Evolutionary conservation across 2,113 vertebrate species (phyloP).

Genomic region (Oreochromis aureus): DNA sequence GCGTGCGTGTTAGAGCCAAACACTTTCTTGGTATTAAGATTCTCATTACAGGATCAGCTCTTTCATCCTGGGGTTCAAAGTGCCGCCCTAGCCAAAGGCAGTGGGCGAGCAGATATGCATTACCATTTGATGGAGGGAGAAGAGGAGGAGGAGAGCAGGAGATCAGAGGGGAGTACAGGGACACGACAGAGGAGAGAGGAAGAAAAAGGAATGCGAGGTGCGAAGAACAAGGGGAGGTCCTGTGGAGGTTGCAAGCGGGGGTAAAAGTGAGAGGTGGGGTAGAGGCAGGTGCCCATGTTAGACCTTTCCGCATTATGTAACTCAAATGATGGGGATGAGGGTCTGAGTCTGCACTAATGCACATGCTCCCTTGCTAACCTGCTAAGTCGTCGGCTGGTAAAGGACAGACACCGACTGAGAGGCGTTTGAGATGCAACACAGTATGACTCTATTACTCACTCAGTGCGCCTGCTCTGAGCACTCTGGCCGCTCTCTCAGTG

Average conservation of each 20-base stretch:
- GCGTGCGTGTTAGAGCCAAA: background rate
- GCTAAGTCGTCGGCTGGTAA: background rate
- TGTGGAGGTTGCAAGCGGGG: background rate
- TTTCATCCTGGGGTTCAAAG: slow-evolving; percentile 67
- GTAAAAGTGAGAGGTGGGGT: background rate
- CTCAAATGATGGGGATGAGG: background rate
- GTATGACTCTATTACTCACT: background rate
- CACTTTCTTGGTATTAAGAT: slow-evolving; percentile 48
- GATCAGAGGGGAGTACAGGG: slow-evolving; percentile 14
- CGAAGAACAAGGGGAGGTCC: background rate
- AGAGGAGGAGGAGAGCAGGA: background rate
- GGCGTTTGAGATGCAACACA: background rate
- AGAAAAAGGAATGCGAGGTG: background rate
- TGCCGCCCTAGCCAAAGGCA: slow-evolving; percentile 21
- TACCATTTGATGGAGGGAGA: slow-evolving; percentile 16
- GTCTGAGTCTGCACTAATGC: background rate
- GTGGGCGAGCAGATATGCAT: slow-evolving; percentile 26
- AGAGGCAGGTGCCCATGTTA: background rate
- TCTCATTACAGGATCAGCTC: slow-evolving; percentile 59
- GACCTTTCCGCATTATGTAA: slow-evolving; percentile 2
- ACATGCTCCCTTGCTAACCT: background rate
- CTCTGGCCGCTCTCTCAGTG: background rate
- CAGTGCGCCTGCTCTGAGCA: background rate
- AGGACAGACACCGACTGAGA: background rate
- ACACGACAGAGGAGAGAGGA: background rate